Percentiles rank a stretch among this genome's conserved stretches.
Evolutionary conservation across 2,113 vertebrate genomes (phyloP).

Genomic region (Xenopus laevis): DNA sequence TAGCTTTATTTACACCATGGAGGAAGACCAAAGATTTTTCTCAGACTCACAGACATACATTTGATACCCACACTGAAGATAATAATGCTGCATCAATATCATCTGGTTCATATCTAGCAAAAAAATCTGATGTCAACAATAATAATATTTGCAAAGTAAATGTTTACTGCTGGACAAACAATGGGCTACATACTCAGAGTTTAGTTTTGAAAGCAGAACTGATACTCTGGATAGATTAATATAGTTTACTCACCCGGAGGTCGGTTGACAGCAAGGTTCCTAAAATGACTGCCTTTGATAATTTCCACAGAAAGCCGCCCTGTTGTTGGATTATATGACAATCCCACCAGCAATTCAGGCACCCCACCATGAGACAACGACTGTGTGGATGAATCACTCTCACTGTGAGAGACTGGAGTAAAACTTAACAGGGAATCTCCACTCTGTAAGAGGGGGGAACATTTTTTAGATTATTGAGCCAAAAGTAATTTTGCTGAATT

Average conservation of each 20-base stretch:
- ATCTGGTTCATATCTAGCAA: too few species aligned
- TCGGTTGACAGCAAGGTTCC: constrained; percentile 84
- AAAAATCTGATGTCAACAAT: too few species aligned
- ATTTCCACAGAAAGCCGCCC: constrained; percentile 93
- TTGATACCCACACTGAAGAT: too few species aligned
- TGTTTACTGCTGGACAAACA: too few species aligned
- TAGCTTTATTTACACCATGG: too few species aligned
- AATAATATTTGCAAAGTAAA: too few species aligned
- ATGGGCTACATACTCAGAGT: too few species aligned
- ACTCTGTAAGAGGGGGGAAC: constrained; percentile 68
- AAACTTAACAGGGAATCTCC: constrained; percentile 81
- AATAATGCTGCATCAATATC: too few species aligned
- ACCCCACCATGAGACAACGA: constrained; percentile 87
- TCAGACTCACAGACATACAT: too few species aligned
- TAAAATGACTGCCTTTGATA: constrained; percentile 96
- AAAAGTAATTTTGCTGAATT: constrained; percentile 11
- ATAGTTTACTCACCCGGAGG: constrained; percentile 78
- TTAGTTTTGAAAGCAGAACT: too few species aligned
- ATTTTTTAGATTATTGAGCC: constrained; percentile 20
- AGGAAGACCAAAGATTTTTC: too few species aligned
- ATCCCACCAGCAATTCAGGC: constrained; percentile 89
- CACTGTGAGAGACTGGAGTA: constrained; percentile 80
- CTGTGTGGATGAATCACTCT: constrained; percentile 84
- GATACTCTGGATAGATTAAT: too few species aligned
- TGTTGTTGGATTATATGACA: constrained; percentile 90